Evolutionary conservation across 2,797 vertebrate genomes (phyloP).

Genomic region (Malacoraja senta): DNA sequence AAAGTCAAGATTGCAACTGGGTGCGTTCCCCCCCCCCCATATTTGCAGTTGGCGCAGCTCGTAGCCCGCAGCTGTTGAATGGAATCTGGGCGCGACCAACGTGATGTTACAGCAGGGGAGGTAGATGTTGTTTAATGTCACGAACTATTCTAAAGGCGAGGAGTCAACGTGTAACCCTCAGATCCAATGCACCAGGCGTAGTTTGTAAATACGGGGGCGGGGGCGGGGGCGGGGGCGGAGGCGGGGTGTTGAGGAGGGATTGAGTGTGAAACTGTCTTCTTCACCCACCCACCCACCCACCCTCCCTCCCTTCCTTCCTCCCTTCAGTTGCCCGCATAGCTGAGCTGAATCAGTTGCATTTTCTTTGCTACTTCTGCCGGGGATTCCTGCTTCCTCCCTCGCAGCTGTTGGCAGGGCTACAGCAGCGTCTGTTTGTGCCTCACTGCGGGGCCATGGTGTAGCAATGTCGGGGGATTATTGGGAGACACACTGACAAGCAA

Average conservation of each 20-base stretch:
- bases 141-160: no score
- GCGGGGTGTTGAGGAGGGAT: not conserved
- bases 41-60: not conserved
- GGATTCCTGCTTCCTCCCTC: not conserved
- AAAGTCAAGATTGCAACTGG: not conserved
- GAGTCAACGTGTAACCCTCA: no score
- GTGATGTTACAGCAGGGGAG: not conserved
- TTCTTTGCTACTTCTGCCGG: not conserved
- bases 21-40: not conserved
- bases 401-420: not conserved
- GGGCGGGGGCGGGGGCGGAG: no score
- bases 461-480: constrained; percentile 8
- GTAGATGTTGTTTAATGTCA: not conserved
- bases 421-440: not conserved
- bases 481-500: not conserved
- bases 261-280: no score
- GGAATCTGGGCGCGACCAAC: not conserved
- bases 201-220: no score
- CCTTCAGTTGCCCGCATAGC: not conserved
- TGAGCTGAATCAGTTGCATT: not conserved
- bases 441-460: not conserved
- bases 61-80: constrained; percentile 1
- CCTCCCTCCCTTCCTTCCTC: not conserved
- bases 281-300: not conserved
- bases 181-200: no score